Conservation (phyloP, 2,888 invertebrate genomes). For the Limnephilus lunatus region DNA sequence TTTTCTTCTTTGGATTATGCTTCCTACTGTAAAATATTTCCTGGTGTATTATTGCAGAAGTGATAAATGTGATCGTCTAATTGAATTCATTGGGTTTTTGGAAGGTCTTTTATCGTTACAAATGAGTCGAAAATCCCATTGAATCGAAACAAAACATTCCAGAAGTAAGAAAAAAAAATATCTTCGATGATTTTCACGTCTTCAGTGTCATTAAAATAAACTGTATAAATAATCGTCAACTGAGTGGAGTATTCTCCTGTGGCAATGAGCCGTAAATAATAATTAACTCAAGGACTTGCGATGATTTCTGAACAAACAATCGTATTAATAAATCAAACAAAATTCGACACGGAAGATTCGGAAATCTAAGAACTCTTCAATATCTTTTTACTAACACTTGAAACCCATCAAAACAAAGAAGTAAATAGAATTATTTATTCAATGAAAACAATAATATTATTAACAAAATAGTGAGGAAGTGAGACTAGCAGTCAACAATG, state of each 20-base stretch:
- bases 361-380: not conserved
- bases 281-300: not conserved
- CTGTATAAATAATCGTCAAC: not conserved
- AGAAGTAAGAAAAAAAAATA: not conserved
- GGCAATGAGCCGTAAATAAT: not conserved
- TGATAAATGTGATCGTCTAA: not conserved
- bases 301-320: not conserved
- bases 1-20: not conserved
- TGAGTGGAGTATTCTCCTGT: not conserved
- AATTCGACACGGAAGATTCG: not conserved
- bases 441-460: too few relatives aligned
- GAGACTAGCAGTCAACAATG: too few relatives aligned
- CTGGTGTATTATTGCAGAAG: not conserved
- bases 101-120: not conserved
- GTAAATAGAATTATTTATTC: not conserved
- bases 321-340: not conserved
- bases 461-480: too few relatives aligned
- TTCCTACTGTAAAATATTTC: not conserved
- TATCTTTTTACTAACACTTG: not conserved
- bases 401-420: not conserved
- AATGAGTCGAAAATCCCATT: not conserved
- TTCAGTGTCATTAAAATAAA: not conserved
- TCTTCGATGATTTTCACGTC: not conserved
- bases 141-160: not conserved
- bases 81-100: not conserved